phyloP scores from a whole-genome alignment of 2,113 vertebrate species.

The Hypanus sabinus region DNA sequence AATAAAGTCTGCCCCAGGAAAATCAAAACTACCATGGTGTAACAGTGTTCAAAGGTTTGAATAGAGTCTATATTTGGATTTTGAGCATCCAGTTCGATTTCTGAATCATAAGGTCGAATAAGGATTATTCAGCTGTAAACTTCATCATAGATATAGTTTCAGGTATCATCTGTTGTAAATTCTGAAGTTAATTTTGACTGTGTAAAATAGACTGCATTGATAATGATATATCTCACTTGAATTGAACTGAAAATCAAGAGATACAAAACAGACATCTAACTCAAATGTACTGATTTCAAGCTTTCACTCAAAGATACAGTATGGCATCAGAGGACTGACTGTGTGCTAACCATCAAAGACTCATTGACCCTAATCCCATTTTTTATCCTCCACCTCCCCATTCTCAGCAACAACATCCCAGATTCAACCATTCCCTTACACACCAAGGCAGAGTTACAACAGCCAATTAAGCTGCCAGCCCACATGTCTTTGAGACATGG shows the following conservation, averaged over 20 bases:
- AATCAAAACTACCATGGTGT: not conserved
- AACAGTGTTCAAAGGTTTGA: not conserved
- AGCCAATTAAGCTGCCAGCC: no score
- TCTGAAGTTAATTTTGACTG: not conserved
- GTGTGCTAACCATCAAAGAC: no score
- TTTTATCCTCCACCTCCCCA: no score
- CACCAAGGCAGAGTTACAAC: no score
- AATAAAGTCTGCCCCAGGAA: not conserved
- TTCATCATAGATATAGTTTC: not conserved
- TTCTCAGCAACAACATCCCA: no score
- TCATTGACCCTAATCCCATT: no score
- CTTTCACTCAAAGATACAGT: not conserved
- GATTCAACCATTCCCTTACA: no score
- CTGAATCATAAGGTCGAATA: not conserved
- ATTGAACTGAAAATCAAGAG: not conserved
- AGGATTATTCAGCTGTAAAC: not conserved
- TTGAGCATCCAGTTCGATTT: not conserved
- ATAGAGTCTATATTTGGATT: not conserved
- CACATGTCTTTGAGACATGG: no score
- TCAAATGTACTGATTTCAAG: not conserved
- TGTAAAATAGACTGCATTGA: no score
- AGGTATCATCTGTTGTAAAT: not conserved
- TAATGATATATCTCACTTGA: no score
- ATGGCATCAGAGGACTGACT: no score
- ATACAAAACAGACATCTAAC: not conserved